Evolutionary conservation across 2,113 vertebrate species (phyloP).

Genomic region (Lethenteron camtschaticum): DNA sequence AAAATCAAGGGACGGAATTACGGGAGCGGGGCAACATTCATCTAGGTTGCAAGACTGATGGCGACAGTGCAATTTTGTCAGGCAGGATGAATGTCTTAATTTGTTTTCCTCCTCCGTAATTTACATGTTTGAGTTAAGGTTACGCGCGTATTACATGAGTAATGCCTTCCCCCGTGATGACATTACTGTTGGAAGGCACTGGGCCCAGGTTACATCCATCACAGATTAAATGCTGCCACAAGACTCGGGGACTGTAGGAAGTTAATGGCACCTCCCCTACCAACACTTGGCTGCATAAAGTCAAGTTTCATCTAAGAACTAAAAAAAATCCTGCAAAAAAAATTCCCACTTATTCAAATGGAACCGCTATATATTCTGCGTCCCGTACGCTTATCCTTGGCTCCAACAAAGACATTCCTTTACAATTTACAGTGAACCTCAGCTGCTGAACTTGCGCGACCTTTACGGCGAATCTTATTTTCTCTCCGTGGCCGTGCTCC

Average conservation of each 20-base stretch:
- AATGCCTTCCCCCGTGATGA: conserved; percentile 5
- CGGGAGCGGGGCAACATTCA: not conserved
- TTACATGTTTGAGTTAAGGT: conserved; percentile 6
- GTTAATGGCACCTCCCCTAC: not conserved
- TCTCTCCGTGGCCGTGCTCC: too few relatives aligned
- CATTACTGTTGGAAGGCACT: conserved; percentile 4
- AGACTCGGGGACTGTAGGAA: not conserved
- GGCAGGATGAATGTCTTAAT: conserved; percentile 6
- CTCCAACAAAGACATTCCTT: too few relatives aligned
- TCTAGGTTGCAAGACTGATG: conserved; percentile 4
- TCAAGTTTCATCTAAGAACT: too few relatives aligned
- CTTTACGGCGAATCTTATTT: too few relatives aligned
- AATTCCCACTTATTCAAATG: too few relatives aligned
- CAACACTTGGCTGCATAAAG: too few relatives aligned
- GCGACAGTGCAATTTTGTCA: conserved; percentile 6
- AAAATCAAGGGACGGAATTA: too few relatives aligned
- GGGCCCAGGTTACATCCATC: conserved; percentile 3
- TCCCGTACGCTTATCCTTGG: too few relatives aligned
- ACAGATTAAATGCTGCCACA: conserved; percentile 6
- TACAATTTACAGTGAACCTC: too few relatives aligned
- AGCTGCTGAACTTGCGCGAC: too few relatives aligned
- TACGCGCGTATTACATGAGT: conserved; percentile 5
- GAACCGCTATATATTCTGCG: too few relatives aligned
- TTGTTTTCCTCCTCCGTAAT: conserved; percentile 4
- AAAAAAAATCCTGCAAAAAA: too few relatives aligned